phyloP scores from a whole-genome alignment of 2,113 vertebrate genomes.

The Carollia perspicillata region DNA sequence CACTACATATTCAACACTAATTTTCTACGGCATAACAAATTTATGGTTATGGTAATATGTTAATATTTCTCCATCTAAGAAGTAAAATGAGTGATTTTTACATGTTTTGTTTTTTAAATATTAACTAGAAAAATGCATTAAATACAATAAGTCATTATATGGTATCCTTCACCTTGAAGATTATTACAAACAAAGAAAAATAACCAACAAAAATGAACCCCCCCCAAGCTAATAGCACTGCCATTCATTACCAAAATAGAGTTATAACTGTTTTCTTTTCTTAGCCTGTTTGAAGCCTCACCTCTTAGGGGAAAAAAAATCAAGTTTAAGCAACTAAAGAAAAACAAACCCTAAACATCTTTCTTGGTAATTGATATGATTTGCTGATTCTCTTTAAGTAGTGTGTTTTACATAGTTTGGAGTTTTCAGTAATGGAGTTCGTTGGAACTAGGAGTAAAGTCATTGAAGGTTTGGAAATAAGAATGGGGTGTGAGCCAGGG shows the following conservation, averaged over 20 bases:
- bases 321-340: not conserved
- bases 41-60: constrained; percentile 10
- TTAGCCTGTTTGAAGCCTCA: not conserved
- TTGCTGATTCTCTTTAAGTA: not conserved
- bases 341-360: not conserved
- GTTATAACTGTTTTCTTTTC: not conserved
- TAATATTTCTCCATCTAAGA: constrained; percentile 20
- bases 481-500: not conserved
- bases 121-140: constrained; percentile 25
- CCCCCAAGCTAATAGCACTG: not conserved
- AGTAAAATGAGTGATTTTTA: constrained; percentile 27
- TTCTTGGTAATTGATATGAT: not conserved
- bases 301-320: not conserved
- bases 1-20: not conserved
- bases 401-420: not conserved
- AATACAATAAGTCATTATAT: not conserved
- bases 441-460: not conserved
- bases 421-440: not conserved
- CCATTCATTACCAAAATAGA: not conserved
- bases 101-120: constrained; percentile 17
- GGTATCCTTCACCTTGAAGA: not conserved
- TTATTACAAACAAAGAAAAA: constrained; percentile 54
- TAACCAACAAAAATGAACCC: not conserved
- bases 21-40: not conserved
- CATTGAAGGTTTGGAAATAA: not conserved